These are phyloP conservation scores for Anabas testudineus DNA, from an alignment of 2,797 vertebrate genomes.

Conservation along the genomic window DNA sequence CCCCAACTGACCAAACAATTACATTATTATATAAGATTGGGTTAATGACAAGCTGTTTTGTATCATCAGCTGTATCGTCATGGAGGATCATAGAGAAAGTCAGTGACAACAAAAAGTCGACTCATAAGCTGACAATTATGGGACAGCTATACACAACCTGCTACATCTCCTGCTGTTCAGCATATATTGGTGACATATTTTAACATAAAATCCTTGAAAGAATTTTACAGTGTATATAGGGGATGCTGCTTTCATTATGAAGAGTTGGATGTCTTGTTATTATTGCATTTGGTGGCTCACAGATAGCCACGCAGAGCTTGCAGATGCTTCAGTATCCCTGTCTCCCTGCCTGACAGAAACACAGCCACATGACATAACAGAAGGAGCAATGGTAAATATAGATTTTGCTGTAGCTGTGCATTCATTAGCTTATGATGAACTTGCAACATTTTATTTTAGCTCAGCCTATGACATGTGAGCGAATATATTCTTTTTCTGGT, in stretches of 20 bases:
- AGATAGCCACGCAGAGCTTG: neutral
- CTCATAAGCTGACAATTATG: too few species aligned
- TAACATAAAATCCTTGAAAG: too few species aligned
- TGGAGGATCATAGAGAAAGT: too few species aligned
- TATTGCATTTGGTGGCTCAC: slow-evolving; percentile 1
- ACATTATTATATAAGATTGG: too few species aligned
- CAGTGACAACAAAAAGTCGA: too few species aligned
- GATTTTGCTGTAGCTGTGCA: neutral
- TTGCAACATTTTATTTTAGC: neutral
- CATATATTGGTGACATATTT: too few species aligned
- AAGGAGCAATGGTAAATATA: slow-evolving; percentile 12
- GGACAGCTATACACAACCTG: too few species aligned
- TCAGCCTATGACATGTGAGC: neutral
- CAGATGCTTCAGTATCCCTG: slow-evolving; percentile 8
- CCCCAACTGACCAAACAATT: too few species aligned
- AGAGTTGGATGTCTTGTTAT: neutral
- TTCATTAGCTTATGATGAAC: neutral
- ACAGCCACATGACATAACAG: slow-evolving; percentile 27
- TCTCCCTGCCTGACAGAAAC: slow-evolving; percentile 15
- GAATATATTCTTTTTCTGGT: neutral
- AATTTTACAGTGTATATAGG: neutral
- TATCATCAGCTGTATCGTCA: too few species aligned
- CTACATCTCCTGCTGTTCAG: too few species aligned
- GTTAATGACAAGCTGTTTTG: too few species aligned
- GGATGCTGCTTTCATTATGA: slow-evolving; percentile 6